Conservation (phyloP, 2,888 invertebrate species). For the Encarsia formosa region DNA sequence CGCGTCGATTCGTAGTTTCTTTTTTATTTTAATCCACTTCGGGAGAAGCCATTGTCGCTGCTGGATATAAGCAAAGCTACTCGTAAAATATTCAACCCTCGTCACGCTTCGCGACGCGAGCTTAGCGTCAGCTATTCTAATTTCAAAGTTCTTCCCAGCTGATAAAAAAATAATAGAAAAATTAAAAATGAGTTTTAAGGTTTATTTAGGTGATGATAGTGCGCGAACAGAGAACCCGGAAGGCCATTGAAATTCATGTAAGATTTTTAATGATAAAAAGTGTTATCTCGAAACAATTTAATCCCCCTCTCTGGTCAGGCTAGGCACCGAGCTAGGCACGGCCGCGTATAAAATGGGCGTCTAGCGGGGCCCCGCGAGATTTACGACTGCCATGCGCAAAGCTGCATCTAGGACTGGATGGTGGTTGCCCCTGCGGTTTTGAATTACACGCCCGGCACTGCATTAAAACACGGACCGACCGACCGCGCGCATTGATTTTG, state of each 20-base stretch:
- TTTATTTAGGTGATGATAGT: too few species aligned
- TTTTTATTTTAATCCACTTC: too few species aligned
- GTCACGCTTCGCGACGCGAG: background rate
- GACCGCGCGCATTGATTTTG: conserved; percentile 20
- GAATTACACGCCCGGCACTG: conserved; percentile 15
- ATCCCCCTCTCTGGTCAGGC: background rate
- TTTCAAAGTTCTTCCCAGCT: background rate
- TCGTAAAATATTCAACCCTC: conserved; percentile 16
- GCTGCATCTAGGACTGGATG: background rate
- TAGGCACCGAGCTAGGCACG: background rate
- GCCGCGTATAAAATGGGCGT: conserved; percentile 12
- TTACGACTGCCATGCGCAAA: conserved; percentile 10
- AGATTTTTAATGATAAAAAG: too few species aligned
- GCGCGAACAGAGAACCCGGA: too few species aligned
- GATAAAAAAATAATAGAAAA: too few species aligned
- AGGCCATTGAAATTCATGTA: too few species aligned
- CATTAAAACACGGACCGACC: conserved; percentile 19
- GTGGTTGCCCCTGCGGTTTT: conserved; percentile 21
- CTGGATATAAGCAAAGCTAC: too few species aligned
- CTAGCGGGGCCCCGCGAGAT: conserved; percentile 3
- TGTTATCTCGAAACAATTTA: conserved; percentile 19
- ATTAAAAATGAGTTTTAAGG: too few species aligned
- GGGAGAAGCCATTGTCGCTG: too few species aligned
- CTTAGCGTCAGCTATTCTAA: conserved; percentile 8
- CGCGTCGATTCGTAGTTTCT: too few species aligned